A percentile compares a stretch with the other conserved stretches of the same genome.
These are phyloP conservation scores for Ophraella communa DNA, from an alignment of 2,888 invertebrate genomes.

Conservation along the genomic window DNA sequence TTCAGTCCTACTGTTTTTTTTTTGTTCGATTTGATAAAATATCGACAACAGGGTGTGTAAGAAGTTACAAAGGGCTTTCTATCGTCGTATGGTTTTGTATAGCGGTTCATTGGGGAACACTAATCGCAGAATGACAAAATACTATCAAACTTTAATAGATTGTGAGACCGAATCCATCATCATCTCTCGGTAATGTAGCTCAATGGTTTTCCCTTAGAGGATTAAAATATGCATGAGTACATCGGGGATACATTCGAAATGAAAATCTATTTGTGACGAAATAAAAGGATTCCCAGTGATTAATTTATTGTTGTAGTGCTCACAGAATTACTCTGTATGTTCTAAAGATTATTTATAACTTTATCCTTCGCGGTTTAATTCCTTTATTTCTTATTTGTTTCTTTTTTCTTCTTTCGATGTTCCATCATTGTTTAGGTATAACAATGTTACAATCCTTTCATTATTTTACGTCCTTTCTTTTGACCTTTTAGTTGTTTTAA, in stretches of 20 bases:
- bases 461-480: too few relatives aligned
- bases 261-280: not conserved
- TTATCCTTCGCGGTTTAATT: too few relatives aligned
- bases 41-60: conserved; percentile 20
- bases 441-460: too few relatives aligned
- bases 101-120: conserved; percentile 43
- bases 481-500: too few relatives aligned
- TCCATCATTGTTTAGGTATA: too few relatives aligned
- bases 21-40: not conserved
- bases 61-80: conserved; percentile 32
- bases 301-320: not conserved
- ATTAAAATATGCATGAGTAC: conserved; percentile 40
- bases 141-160: conserved; percentile 48
- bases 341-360: too few relatives aligned
- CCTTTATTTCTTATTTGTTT: too few relatives aligned
- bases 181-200: conserved; percentile 38
- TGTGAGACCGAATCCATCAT: conserved; percentile 43
- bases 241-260: conserved; percentile 17
- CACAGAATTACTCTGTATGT: too few relatives aligned
- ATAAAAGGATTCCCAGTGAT: not conserved
- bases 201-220: conserved; percentile 36
- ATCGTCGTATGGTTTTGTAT: conserved; percentile 33
- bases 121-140: conserved; percentile 49
- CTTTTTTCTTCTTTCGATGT: too few relatives aligned
- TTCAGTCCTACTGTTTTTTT: too few relatives aligned